Base-by-base conservation (phyloP, 1,140 invertebrate genomes). In the Drosophila albomicans region DNA sequence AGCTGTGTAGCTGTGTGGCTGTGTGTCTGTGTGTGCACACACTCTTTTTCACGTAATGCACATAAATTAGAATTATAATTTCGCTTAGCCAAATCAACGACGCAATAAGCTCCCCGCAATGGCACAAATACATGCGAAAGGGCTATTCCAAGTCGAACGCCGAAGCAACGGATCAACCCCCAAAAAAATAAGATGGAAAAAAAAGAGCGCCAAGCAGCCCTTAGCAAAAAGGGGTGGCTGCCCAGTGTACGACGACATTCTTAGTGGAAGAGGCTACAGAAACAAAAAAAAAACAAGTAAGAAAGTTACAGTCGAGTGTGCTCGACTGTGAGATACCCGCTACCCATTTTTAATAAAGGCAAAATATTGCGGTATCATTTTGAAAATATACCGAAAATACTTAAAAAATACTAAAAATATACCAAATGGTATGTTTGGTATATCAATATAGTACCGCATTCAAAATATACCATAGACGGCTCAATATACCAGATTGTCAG, bases 11-110 rank as follows among this genome's bases (percentile, higher is more conserved):
- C 1, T 2, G 16, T 20, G 20, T 25, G 3, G 0, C 20, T 25
- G 20, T 25, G 20, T 25, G 20, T 7, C 7, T 25, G 3, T 11
- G 51, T 41, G n/a, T 41, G 32, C 32, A 7, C 87, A 67, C 82
- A 79, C 72, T 78, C 69, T 87, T 82, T 88, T 88, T 69, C 62
- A 64, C 10, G 51, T 66, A 67, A 57, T 56, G 64, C 46, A 58
- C 57, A 89, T 89, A 88, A 88, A 88, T 87, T 84, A 80, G 77
- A 87, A 89, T 87, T 87, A 84, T 81, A 89, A 80, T 87, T 82
- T 75, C 84, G 73, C 72, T 88, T 87, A 84, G 84, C 80, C 80
- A 89, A 87, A 87, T 87, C 85, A 89, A 87, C 84, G 80, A 87
- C 84, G 85, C 80, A 87, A 89, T 87, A 88, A 84, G 72, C 49